Evolutionary conservation across 2,888 invertebrate species (phyloP), one percentile per base, ranked within the genome.

Genomic region (Coremacera marginata): DNA sequence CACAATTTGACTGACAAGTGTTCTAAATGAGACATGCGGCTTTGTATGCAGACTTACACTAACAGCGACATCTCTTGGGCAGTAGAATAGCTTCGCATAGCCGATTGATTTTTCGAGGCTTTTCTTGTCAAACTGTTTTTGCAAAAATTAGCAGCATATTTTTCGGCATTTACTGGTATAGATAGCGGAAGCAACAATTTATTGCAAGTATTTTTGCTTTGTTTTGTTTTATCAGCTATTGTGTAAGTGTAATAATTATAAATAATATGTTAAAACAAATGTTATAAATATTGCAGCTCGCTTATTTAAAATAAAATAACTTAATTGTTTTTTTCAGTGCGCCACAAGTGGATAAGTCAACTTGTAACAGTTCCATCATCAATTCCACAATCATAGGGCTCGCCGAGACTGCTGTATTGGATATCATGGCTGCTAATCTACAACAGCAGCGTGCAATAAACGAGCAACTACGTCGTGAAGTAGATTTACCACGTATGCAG

Each of bases 391-490:
- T 84, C 85, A 89, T 88, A 88, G 88, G 88, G 84, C 88, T 88
- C 84, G 89, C 95, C 90, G 94, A 95, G 90, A 95, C 95, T 87
- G 95, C 95, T 91, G 94, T 95, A 91, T 94, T 96, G 94, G 95
- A 95, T 92, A 95, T 96, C 93, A 95, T 96, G 94, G 95, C 96
- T 92, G 95, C 96, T 85, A 96, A 94, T 90, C 92, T 98, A 87
- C 97, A 97, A 90, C 97, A 98, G 91, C 98, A 98, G 91, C 89
- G 89, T 65, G 94, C 95, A 90, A 93, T 97, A 82, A 97, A 97
- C 78, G 97, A 98, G 88, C 98, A 98, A 91, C 92, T 98, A 81
- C 93, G 97, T 81, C 93, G 97, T 73, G 98, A 98, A 90, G 97
- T 96, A 72, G 94, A 95, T 62, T 93, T 98, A 77, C 95, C 94